Base-by-base conservation (phyloP, 2,797 vertebrate species). In the Acanthurus tractus region DNA sequence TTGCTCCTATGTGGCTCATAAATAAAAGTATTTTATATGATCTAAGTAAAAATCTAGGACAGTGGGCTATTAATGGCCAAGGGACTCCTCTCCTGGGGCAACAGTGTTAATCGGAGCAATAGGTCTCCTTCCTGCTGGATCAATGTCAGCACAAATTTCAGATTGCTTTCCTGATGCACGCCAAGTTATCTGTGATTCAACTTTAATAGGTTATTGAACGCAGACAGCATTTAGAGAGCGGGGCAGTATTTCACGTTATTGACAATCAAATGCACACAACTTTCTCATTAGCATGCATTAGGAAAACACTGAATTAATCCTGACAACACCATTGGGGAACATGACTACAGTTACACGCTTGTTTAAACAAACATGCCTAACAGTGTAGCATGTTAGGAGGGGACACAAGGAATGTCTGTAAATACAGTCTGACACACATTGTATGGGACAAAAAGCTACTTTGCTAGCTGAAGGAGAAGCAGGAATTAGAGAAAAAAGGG, bases 131-230 rank as follows among this genome's bases (percentile, higher is more conserved):
- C 93, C 92, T 94, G 85, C 88, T 91, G 93, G 94, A 96, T 96
- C 95, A 96, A 95, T 96, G 95, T 95, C 95, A 95, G 94, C 94
- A 95, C 93, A 96, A 94, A 96, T 96, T 95, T 95, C 93, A 95
- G 94, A 95, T 95, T 96, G 94, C 94, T 95, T 95, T 95, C 93
- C 94, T 93, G 94, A 95, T 93, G 92, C 82, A 75, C 78, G 90
- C 92, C 93, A 93, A 94, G 93, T 95, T 95, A 94, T 95, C 95
- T 95, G 94, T 95, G 94, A 95, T 96, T 96, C 94, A 95, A 93
- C 94, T 95, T 95, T 96, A 96, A 96, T 96, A 94, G 95, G 94
- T 95, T 96, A 95, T 96, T 95, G 95, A 96, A 92, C 94, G 91
- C 84, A 88, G 88, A 84, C 86, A 85, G 93, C 95, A 94, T 95